Percentiles rank a stretch among this genome's conserved stretches.
phyloP scores from a whole-genome alignment of 2,113 vertebrate genomes.

The Fukomys damarensis region DNA sequence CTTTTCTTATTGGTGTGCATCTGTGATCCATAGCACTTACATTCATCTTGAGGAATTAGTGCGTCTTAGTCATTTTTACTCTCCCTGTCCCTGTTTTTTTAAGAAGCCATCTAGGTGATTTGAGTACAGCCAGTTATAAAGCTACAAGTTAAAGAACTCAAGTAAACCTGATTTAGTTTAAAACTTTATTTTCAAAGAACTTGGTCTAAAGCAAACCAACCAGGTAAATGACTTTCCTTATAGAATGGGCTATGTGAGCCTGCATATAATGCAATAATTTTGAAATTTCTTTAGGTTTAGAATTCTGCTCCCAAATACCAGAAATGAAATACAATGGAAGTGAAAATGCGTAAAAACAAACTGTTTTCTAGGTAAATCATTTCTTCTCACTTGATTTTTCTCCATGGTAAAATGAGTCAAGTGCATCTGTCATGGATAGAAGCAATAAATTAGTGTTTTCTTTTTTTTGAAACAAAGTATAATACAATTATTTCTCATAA shows the following conservation, averaged over 20 bases:
- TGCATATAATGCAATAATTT: not conserved
- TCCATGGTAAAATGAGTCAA: not conserved
- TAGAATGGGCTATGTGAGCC: not conserved
- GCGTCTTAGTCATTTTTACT: not conserved
- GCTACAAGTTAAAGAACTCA: not conserved
- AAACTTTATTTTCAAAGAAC: not conserved
- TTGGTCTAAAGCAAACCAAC: not conserved
- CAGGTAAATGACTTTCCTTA: not conserved
- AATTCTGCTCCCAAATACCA: not conserved
- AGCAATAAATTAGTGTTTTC: not conserved
- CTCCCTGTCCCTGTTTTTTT: not conserved
- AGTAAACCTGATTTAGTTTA: not conserved
- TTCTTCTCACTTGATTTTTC: not conserved
- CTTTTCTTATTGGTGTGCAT: not conserved
- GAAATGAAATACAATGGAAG: not conserved
- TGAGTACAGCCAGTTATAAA: not conserved
- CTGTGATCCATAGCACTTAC: not conserved
- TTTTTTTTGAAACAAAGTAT: not conserved
- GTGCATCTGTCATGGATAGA: not conserved
- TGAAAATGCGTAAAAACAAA: not conserved
- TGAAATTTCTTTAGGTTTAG: not conserved
- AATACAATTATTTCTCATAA: not conserved
- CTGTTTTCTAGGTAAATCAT: not conserved
- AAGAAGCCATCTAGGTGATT: not conserved
- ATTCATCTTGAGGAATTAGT: not conserved